Percentiles rank a stretch among this genome's conserved stretches.
phyloP scores from a whole-genome alignment of 2,797 vertebrate species.

The Anguilla pacifica region DNA sequence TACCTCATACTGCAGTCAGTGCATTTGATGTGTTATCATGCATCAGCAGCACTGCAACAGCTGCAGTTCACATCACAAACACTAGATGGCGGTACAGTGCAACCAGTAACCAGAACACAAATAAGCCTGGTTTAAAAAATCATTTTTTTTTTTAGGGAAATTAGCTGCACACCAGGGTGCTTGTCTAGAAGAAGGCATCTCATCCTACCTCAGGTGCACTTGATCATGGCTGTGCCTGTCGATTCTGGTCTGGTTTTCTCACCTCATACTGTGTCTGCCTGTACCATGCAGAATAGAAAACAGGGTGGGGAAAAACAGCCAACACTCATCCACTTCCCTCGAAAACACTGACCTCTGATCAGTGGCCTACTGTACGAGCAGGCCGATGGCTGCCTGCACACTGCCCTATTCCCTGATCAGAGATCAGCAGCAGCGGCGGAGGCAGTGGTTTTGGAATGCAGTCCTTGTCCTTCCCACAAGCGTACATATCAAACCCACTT shows the following conservation, averaged over 20 bases:
- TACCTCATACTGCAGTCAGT: neutral
- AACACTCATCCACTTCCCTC: neutral
- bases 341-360: neutral
- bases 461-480: neutral
- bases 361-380: neutral
- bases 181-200: neutral
- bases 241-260: neutral
- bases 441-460: neutral
- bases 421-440: slow-evolving; percentile 9
- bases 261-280: neutral
- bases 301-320: neutral
- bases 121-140: neutral
- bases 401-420: neutral
- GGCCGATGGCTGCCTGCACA: neutral
- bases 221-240: neutral
- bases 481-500: slow-evolving; percentile 17
- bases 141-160: neutral
- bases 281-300: neutral
- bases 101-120: neutral
- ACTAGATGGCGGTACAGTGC: slow-evolving; percentile 12
- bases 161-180: neutral
- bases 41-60: neutral
- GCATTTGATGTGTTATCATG: neutral
- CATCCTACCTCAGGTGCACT: neutral
- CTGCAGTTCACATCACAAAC: slow-evolving; percentile 8